Percentiles rank a stretch among this genome's conserved stretches.
Evolutionary conservation across 1,140 invertebrate species (phyloP).

Genomic region (Drosophila tristis): DNA sequence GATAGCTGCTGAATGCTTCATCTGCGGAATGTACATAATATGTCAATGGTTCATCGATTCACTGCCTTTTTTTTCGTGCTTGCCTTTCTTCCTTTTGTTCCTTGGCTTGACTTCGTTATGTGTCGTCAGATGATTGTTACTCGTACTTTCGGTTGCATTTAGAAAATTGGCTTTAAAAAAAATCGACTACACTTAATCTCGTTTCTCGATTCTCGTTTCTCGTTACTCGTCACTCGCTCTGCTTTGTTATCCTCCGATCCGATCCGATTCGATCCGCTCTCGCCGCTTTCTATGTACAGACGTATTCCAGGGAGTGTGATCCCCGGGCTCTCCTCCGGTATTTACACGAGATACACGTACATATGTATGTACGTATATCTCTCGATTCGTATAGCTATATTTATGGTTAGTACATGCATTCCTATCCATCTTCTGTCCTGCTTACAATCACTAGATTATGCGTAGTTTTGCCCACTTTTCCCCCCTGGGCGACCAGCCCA

Average conservation of each 20-base stretch:
- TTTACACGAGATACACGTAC: conserved; percentile 40
- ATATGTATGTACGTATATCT: conserved; percentile 19
- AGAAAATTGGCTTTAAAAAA: conserved; percentile 36
- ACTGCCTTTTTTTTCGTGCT: conserved; percentile 22
- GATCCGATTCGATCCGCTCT: not conserved
- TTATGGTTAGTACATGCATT: conserved; percentile 14
- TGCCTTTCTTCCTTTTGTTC: conserved; percentile 15
- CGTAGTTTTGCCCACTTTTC: conserved; percentile 78
- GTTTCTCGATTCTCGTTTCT: not conserved
- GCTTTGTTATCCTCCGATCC: not conserved
- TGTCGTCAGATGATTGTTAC: conserved; percentile 74
- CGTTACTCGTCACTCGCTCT: not conserved
- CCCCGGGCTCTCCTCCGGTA: conserved; percentile 12
- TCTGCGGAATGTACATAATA: conserved; percentile 1
- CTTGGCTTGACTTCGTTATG: conserved; percentile 63
- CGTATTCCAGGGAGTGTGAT: not conserved
- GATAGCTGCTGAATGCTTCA: no score
- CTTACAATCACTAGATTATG: conserved; percentile 64
- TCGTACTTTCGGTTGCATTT: conserved; percentile 70
- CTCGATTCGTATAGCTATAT: conserved; percentile 11
- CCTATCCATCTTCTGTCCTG: not conserved
- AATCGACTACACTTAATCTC: not conserved
- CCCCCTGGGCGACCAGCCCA: conserved; percentile 33
- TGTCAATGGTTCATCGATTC: conserved; percentile 4
- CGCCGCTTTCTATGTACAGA: conserved; percentile 52